These are phyloP conservation scores for Bufo gargarizans DNA, from an alignment of 2,113 vertebrate species.

Conservation along the genomic window DNA sequence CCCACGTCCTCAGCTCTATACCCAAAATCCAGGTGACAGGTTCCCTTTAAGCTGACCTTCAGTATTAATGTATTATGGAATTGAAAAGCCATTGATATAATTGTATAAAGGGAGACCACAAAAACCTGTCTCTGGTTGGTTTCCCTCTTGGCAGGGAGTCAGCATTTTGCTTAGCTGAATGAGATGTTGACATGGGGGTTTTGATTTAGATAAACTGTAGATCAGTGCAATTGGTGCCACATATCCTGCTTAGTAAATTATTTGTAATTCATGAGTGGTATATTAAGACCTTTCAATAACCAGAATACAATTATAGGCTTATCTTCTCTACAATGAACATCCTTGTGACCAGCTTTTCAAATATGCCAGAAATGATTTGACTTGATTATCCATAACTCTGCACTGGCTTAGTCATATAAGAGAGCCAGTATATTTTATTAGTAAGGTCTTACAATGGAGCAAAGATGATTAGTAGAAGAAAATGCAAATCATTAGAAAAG, in stretches of 20 bases:
- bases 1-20: too few species aligned
- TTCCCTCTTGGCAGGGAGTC: not conserved
- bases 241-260: slow-evolving; percentile 2
- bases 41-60: not conserved
- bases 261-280: not conserved
- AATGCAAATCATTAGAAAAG: slow-evolving; percentile 52
- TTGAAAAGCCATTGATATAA: not conserved
- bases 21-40: too few species aligned
- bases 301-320: slow-evolving; percentile 30
- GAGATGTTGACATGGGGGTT: not conserved
- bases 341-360: not conserved
- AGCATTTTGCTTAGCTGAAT: not conserved
- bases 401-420: slow-evolving; percentile 18
- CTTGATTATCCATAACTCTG: not conserved
- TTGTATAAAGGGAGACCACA: not conserved
- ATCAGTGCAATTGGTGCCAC: not conserved
- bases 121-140: not conserved
- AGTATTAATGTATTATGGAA: not conserved
- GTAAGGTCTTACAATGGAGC: slow-evolving; percentile 27
- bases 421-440: slow-evolving; percentile 31
- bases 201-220: not conserved
- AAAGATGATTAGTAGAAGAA: slow-evolving; percentile 44
- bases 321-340: not conserved
- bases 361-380: not conserved
- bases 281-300: slow-evolving; percentile 25